Conservation (phyloP, 2,113 vertebrate species). For the Ciconia boyciana region DNA sequence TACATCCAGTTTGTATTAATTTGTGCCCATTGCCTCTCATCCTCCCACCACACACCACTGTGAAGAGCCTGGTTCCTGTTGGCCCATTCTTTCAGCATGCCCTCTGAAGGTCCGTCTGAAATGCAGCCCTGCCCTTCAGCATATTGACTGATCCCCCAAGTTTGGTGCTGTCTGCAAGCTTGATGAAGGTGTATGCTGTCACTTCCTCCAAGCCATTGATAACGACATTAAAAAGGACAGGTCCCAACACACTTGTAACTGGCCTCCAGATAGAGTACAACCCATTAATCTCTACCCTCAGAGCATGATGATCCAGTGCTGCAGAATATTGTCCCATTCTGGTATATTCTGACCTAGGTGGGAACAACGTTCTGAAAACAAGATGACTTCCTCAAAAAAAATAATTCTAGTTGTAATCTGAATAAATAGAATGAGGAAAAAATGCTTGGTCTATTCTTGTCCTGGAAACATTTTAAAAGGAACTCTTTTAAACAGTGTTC, state of each 20-base stretch:
- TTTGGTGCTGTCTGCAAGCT: background rate
- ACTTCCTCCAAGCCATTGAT: background rate
- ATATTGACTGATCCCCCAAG: background rate
- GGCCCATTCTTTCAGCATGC: background rate
- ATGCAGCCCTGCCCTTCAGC: background rate
- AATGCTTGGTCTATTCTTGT: background rate
- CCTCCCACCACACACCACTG: background rate
- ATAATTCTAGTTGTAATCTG: background rate
- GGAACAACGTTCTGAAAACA: background rate
- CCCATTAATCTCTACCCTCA: background rate
- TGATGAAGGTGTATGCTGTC: background rate
- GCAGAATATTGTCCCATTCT: background rate
- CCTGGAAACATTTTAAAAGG: slow-evolving; percentile 23
- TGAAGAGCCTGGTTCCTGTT: background rate
- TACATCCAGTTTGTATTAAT: background rate
- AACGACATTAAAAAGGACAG: background rate
- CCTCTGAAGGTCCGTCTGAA: background rate
- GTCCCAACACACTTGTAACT: background rate
- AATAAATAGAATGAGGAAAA: background rate
- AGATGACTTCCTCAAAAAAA: background rate
- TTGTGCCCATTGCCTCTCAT: background rate
- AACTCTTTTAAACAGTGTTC: slow-evolving; percentile 28
- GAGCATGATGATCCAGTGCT: background rate
- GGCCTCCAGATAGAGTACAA: background rate
- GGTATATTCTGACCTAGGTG: background rate